Evolutionary conservation across 2,888 invertebrate genomes (phyloP).

Genomic region (Phyllotreta striolata): DNA sequence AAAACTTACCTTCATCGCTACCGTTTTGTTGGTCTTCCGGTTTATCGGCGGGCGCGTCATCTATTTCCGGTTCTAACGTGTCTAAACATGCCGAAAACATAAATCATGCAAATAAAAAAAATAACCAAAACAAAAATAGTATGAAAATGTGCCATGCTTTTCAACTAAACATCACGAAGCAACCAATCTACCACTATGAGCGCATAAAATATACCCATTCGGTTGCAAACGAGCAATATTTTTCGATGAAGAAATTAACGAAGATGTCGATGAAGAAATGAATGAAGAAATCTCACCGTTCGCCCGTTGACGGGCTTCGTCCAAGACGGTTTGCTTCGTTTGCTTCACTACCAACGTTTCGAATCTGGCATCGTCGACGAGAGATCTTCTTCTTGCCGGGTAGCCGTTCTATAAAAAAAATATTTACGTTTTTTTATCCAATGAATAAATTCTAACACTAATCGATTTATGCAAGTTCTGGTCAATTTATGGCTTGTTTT

Average conservation of each 20-base stretch:
- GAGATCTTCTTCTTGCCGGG: slow-evolving; percentile 91
- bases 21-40: slow-evolving; percentile 40
- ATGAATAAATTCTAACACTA: no score
- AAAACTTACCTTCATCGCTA: slow-evolving; percentile 50
- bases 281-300: no score
- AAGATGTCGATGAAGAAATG: slow-evolving; percentile 36
- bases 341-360: slow-evolving; percentile 96
- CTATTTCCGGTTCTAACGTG: slow-evolving; percentile 59
- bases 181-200: not conserved
- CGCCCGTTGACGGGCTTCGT: slow-evolving; percentile 87
- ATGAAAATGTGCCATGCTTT: not conserved
- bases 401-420: slow-evolving; percentile 93
- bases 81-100: slow-evolving; percentile 54
- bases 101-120: slow-evolving; percentile 40
- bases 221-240: no score
- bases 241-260: no score
- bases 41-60: slow-evolving; percentile 52
- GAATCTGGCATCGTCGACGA: slow-evolving; percentile 97
- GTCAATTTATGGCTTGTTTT: no score
- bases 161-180: not conserved
- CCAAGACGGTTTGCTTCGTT: slow-evolving; percentile 90
- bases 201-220: no score
- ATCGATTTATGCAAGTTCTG: no score
- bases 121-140: slow-evolving; percentile 12
- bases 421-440: no score